A percentile compares a stretch with the other conserved stretches of the same genome.
phyloP scores from a whole-genome alignment of 2,113 vertebrate genomes.

The Oryctolagus cuniculus region mOryCun1.1 NC_091445.1:78797501-78798000 shows the following conservation, averaged over 20 bases:
- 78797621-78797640: not conserved
- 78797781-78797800: not conserved
- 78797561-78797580: not conserved
- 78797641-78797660: not conserved
- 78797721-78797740: not conserved
- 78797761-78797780: not conserved
- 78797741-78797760: not conserved
- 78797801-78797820: not conserved
- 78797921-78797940: not conserved
- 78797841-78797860: not conserved
- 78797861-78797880: not conserved
- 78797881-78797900: not conserved
- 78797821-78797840: not conserved
- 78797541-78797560: not conserved
- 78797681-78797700: not conserved
- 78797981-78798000: not conserved
- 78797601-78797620: constrained; percentile 21
- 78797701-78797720: not conserved
- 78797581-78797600: constrained; percentile 11
- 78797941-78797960: not conserved
- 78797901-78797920: not conserved
- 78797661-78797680: not conserved
- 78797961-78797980: not conserved
- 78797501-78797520: not conserved
- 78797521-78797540: constrained; percentile 51